A percentile compares a stretch with the other conserved stretches of the same genome.
Evolutionary conservation across 2,113 vertebrate species (phyloP).

Genomic region (Macrotus californicus): DNA sequence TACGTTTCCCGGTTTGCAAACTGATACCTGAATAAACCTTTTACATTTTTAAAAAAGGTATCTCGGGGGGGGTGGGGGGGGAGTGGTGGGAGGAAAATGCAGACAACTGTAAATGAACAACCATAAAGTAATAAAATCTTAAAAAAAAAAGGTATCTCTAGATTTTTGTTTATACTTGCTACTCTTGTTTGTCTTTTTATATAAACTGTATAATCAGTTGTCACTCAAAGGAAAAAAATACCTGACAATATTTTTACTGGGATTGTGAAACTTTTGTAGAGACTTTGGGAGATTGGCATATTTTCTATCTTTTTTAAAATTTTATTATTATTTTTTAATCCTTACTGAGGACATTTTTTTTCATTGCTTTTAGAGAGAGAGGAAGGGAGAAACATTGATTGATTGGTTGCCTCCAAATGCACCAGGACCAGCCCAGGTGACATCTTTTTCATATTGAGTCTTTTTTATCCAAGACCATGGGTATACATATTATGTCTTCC

Average conservation of each 20-base stretch:
- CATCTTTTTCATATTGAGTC: neutral
- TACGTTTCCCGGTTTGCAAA: neutral
- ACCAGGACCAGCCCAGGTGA: neutral
- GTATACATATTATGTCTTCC: neutral
- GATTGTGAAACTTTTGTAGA: neutral
- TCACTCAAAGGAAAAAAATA: neutral
- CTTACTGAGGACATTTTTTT: too few relatives aligned
- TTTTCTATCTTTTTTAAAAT: neutral
- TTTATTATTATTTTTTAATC: neutral
- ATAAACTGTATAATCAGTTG: neutral
- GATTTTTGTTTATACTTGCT: neutral
- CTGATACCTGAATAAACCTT: neutral
- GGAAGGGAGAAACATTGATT: too few relatives aligned
- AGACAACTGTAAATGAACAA: too few relatives aligned
- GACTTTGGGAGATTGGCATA: neutral
- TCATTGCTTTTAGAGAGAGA: too few relatives aligned
- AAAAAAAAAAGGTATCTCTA: neutral
- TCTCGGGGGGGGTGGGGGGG: too few relatives aligned
- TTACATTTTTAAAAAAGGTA: neutral
- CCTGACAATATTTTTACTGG: neutral
- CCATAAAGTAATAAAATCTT: too few relatives aligned
- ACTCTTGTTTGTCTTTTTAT: neutral
- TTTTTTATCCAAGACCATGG: neutral
- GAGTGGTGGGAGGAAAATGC: too few relatives aligned
- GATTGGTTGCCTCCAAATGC: too few relatives aligned